Evolutionary conservation across 2,888 invertebrate species (phyloP).

Genomic region (Tinea semifulvella): DNA sequence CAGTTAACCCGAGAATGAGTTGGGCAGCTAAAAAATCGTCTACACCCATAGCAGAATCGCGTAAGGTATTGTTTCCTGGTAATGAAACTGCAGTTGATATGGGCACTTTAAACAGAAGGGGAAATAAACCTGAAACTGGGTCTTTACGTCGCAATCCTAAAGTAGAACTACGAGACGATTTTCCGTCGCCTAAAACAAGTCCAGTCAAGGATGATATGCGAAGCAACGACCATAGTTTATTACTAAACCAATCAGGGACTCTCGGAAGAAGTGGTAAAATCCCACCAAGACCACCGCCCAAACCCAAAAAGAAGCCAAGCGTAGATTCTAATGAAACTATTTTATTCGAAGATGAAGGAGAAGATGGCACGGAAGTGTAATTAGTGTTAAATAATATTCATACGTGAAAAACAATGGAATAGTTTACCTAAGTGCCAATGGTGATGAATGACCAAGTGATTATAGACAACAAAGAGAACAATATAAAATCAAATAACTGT

Average conservation of each 20-base stretch:
- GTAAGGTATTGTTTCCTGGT: constrained; percentile 41
- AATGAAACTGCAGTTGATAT: constrained; percentile 32
- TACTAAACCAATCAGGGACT: constrained; percentile 52
- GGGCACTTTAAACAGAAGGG: constrained; percentile 50
- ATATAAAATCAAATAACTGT: constrained; percentile 2
- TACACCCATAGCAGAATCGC: constrained; percentile 52
- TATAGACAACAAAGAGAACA: neutral
- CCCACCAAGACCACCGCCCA: constrained; percentile 85
- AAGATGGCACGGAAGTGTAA: constrained; percentile 90
- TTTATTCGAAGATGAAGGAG: constrained; percentile 87
- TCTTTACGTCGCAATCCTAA: constrained; percentile 49
- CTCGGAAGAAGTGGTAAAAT: constrained; percentile 70
- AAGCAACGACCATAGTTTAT: constrained; percentile 40
- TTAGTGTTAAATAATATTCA: constrained; percentile 22
- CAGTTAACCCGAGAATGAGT: constrained; percentile 55
- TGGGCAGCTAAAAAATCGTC: constrained; percentile 62
- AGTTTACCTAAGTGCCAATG: constrained; percentile 14
- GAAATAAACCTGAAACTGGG: constrained; percentile 60
- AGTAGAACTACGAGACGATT: constrained; percentile 39
- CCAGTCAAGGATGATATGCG: constrained; percentile 48
- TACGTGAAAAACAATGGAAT: neutral
- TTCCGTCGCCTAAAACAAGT: constrained; percentile 26
- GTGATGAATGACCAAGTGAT: constrained; percentile 9
- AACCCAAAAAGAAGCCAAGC: constrained; percentile 79
- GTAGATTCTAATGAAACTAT: constrained; percentile 60